Evolutionary conservation across 2,113 vertebrate species (phyloP).

Genomic region (Barbus barbus): DNA sequence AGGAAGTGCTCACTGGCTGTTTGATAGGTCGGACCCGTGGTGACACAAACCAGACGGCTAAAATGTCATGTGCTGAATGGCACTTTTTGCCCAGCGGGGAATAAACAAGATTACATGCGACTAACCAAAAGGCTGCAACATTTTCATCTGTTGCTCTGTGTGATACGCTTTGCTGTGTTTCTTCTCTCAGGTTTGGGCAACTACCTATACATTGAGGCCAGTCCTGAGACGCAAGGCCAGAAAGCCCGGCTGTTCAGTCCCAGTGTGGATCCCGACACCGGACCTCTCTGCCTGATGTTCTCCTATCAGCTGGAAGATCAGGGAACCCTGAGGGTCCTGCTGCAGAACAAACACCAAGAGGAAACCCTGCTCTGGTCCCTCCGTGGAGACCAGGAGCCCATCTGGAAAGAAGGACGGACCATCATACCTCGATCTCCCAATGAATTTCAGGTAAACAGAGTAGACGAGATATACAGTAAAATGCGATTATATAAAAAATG

Average conservation of each 20-base stretch:
- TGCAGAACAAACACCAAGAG: constrained; percentile 81
- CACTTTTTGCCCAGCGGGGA: background rate
- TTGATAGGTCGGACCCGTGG: constrained; percentile 60
- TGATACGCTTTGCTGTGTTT: background rate
- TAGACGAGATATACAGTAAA: background rate
- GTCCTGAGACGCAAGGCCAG: constrained; percentile 79
- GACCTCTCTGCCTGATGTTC: constrained; percentile 90
- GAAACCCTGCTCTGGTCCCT: constrained; percentile 89
- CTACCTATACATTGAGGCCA: constrained; percentile 85
- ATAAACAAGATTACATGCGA: background rate
- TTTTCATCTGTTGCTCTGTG: background rate
- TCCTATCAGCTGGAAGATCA: constrained; percentile 86
- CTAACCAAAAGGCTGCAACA: background rate
- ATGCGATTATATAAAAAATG: no score
- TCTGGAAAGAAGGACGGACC: constrained; percentile 92
- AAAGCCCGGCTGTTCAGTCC: constrained; percentile 86
- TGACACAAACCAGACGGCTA: constrained; percentile 59
- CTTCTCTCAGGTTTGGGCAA: constrained; percentile 75
- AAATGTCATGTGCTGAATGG: constrained; percentile 56
- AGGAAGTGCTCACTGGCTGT: constrained; percentile 51
- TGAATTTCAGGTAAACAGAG: constrained; percentile 83
- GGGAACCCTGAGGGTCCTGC: constrained; percentile 81
- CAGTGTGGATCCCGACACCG: constrained; percentile 78
- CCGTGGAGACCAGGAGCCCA: constrained; percentile 81
- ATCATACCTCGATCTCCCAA: constrained; percentile 87